phyloP scores from a whole-genome alignment of 1,140 invertebrate genomes.

The Nylanderia fulva region DNA sequence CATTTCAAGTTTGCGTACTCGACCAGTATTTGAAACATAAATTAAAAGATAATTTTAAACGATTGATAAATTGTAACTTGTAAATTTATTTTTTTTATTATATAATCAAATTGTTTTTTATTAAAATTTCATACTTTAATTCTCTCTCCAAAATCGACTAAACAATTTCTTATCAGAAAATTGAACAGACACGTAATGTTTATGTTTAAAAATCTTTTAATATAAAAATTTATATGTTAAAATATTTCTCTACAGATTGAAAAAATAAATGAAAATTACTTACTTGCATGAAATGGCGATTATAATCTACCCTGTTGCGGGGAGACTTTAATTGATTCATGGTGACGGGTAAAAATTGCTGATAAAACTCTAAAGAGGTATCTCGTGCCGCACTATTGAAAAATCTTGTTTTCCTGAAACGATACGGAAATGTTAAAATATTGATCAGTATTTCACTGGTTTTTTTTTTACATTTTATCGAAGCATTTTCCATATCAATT shows the following conservation, averaged over 20 bases:
- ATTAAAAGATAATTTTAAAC: not conserved
- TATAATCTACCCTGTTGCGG: not conserved
- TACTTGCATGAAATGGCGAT: slow-evolving; percentile 8
- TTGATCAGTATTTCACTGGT: too few relatives aligned
- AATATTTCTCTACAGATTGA: not conserved
- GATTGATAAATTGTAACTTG: not conserved
- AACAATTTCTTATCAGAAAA: not conserved
- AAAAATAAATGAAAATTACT: not conserved
- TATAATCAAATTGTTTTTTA: not conserved
- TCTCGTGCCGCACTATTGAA: not conserved
- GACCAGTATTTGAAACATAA: not conserved
- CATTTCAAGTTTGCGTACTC: not conserved
- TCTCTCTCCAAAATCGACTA: too few relatives aligned
- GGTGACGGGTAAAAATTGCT: not conserved
- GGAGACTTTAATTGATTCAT: slow-evolving; percentile 26
- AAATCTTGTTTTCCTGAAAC: slow-evolving; percentile 33
- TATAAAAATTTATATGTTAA: not conserved
- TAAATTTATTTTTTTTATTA: not conserved
- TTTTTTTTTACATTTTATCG: not conserved
- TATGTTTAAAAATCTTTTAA: not conserved
- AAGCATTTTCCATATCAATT: not conserved
- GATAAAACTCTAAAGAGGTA: not conserved
- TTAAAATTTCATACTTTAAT: not conserved
- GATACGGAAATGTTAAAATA: not conserved
- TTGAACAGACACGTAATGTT: not conserved